Base-by-base conservation (phyloP, 2,888 invertebrate genomes). In the Nudaria mundana region DNA sequence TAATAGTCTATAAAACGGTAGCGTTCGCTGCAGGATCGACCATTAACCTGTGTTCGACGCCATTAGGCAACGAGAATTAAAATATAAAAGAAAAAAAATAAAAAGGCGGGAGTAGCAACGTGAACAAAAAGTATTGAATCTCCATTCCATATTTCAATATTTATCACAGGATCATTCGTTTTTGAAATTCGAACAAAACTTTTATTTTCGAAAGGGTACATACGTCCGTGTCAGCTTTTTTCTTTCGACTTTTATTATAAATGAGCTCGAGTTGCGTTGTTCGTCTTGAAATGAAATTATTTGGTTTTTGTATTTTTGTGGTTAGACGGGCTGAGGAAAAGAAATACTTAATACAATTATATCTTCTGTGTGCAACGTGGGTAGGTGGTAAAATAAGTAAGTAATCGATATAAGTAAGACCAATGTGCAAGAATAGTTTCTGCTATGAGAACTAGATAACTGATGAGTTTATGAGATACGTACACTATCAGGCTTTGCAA, bases 141-240 rank as follows among this genome's bases (percentile, higher is more conserved):
- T 79, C 77, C 78, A 78, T 79, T 80, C 82, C 81, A 85, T 85
- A 87, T 83, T 86, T 85, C 83, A 87, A 85, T 82, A 86, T 86
- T 87, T 87, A 87, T 86, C 86, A 76, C 80, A 57, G 66, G 78
- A 87, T 84, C 85, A 76, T 78, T 76, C 80, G 75, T 86, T 85
- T 87, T n/a, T n/a, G n/a, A n/a, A n/a, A n/a, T n/a, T 77, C 78
- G 81, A 81, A 81, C 81, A 76, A 84, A 85, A 84, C 76, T 43
- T 41, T 43, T 43, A 38, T 43, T 34, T 34, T 75, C 76, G 69
- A 79, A 81, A 75, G 71, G 77, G 66, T 63, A 61, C n/a, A n/a
- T n/a, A n/a, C 52, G 63, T 53, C 51, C 61, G 57, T 62, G 53
- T 57, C 51, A 57, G 53, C 60, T 60, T 55, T 56, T 44, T 66